Base-by-base conservation (phyloP, 2,888 invertebrate genomes). In the Hemithea aestivaria region DNA sequence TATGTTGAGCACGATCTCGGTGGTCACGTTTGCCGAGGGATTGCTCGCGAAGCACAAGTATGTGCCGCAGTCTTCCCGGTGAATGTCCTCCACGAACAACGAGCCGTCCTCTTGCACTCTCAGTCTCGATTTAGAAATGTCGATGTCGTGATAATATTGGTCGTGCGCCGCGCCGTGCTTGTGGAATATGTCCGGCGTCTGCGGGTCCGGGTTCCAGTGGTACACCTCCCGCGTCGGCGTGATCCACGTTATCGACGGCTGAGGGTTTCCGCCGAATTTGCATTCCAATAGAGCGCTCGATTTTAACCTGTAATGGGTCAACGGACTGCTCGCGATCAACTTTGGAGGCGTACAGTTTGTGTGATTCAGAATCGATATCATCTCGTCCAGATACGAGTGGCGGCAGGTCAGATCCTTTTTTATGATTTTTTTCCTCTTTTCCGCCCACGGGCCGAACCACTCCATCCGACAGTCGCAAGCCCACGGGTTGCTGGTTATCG, bases 11-110 rank as follows among this genome's bases (percentile, higher is more conserved):
- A 92, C 66, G 21, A 97, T 91, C 58, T 91, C 91, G 27, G 91
- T 90, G 1, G 96, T 93, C 20, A 90, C 85, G 71, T 96, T 96
- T 35, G 93, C 94, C 49, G 94, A 89, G 8, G 95, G 92, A 82
- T 97, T 97, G 59, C 93, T 90, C 25, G 95, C 96, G 66, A 92
- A 92, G 71, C 97, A 98, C 45, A 91, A 90, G 82, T 97, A 98
- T 16, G 90, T 84, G 34, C 97, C 97, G 56, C 94, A 93, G 79
- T 96, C 96, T 64, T 92, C 91, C 52, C 94, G 90, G 24, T 92
- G 91, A 40, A 94, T 89, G 52, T 90, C 89, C 39, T 85, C 87
- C 48, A 97, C 92, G 55, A 91, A 90, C 38, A 97, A 82, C 9
- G 94, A 93, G 10, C 96, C 96, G 66, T 96, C 93, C 12, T 92